phyloP scores from a whole-genome alignment of 37 sponge, comb jelly and placozoan genomes.

The Crambe crambe region DNA sequence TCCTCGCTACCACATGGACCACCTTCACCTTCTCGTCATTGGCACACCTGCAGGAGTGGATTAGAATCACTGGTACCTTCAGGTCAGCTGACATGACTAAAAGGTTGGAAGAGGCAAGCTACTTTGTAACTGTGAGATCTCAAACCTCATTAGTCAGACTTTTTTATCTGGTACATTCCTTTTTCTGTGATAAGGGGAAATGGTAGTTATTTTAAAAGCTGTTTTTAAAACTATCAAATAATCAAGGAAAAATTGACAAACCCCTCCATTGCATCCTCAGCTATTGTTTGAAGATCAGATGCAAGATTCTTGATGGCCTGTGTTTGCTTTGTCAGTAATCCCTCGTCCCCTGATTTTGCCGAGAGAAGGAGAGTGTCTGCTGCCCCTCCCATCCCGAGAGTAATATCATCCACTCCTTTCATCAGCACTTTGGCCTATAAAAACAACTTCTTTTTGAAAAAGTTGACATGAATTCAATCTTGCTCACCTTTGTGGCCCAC shows the following conservation, averaged over 20 bases:
- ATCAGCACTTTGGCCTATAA: slow-evolving; percentile 55
- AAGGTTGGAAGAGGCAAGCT: too few species aligned
- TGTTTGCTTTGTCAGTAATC: slow-evolving; percentile 48
- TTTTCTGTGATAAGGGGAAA: too few species aligned
- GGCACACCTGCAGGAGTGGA: slow-evolving; percentile 34
- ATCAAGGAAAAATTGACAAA: too few species aligned
- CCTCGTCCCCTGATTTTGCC: slow-evolving; percentile 54
- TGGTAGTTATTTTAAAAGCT: too few species aligned
- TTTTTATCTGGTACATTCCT: background rate
- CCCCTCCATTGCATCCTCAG: slow-evolving; percentile 60
- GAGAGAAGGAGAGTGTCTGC: slow-evolving; percentile 63
- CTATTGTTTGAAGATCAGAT: slow-evolving; percentile 38
- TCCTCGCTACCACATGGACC: slow-evolving; percentile 41
- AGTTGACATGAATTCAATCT: background rate
- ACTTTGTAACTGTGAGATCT: too few species aligned
- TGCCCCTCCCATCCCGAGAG: slow-evolving; percentile 52
- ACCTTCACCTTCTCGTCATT: slow-evolving; percentile 36
- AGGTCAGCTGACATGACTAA: background rate
- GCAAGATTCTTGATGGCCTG: slow-evolving; percentile 33
- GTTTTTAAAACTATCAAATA: too few species aligned
- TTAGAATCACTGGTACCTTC: background rate
- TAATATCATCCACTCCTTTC: slow-evolving; percentile 66
- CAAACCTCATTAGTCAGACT: background rate
- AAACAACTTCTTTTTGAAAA: background rate
- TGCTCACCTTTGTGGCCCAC: slow-evolving; percentile 85